Conservation (phyloP, 64 coral and sea anemone genomes). For the Stichodactyla helianthus region DNA sequence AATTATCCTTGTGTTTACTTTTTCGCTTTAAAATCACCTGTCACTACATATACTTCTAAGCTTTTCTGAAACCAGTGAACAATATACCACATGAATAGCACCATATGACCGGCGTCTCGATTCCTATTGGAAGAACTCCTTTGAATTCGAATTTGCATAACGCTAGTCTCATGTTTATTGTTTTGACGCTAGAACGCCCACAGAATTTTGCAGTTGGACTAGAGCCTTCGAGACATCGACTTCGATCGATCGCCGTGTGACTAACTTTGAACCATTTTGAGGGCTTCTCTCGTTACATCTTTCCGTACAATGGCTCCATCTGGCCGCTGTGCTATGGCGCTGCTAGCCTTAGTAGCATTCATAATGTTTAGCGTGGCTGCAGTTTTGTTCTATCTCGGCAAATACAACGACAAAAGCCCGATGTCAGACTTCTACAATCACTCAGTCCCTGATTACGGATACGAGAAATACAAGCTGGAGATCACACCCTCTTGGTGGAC, state of each 20-base stretch:
- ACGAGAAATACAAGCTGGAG: constrained; percentile 57
- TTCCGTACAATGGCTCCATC: not conserved
- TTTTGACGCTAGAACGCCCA: constrained; percentile 31
- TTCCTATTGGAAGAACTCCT: constrained; percentile 3
- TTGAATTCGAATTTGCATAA: constrained; percentile 16
- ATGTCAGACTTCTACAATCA: constrained; percentile 66
- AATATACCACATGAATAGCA: constrained; percentile 9
- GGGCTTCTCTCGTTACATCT: not conserved
- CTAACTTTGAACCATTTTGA: not conserved
- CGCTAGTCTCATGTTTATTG: constrained; percentile 6
- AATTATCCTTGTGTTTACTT: not conserved
- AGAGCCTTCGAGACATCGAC: constrained; percentile 12
- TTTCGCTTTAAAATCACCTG: not conserved
- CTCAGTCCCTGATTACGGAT: constrained; percentile 40
- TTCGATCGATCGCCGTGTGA: not conserved
- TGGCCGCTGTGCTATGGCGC: not conserved
- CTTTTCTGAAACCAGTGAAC: not conserved
- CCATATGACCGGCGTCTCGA: not conserved
- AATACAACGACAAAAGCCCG: constrained; percentile 55
- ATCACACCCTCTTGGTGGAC: constrained; percentile 80
- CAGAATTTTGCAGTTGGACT: constrained; percentile 11
- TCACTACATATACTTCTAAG: not conserved
- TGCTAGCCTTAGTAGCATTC: constrained; percentile 31
- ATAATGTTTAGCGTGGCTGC: constrained; percentile 60
- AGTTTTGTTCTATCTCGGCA: constrained; percentile 77